Evolutionary conservation across 2,888 invertebrate genomes (phyloP).

Genomic region (Anoncus sp.): DNA sequence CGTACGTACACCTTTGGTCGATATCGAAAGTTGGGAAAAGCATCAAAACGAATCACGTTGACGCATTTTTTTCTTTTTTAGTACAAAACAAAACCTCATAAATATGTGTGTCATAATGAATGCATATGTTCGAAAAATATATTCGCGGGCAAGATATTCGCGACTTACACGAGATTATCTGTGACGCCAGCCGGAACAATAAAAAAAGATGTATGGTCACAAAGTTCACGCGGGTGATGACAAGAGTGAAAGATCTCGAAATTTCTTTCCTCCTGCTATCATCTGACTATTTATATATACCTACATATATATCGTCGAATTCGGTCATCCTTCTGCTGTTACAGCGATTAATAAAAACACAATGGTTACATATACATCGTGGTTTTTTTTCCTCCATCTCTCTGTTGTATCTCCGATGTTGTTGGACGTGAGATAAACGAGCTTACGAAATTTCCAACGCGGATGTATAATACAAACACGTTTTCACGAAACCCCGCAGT

Average conservation of each 20-base stretch:
- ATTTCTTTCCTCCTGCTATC: conserved; percentile 17
- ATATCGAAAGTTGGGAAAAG: no score
- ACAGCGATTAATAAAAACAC: conserved; percentile 10
- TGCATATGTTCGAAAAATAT: no score
- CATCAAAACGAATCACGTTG: no score
- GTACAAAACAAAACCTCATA: no score
- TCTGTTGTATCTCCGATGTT: conserved; percentile 1
- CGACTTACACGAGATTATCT: background rate
- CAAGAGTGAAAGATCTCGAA: conserved; percentile 1
- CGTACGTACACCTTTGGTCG: no score
- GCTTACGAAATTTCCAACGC: conserved; percentile 43
- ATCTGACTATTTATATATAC: background rate
- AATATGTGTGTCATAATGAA: no score
- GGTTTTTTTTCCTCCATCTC: background rate
- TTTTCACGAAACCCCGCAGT: conserved; percentile 3
- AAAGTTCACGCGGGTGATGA: no score
- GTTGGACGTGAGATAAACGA: background rate
- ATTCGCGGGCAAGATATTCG: conserved; percentile 5
- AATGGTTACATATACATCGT: background rate
- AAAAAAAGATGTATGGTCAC: background rate
- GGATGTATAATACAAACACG: background rate
- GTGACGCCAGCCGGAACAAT: conserved; percentile 1
- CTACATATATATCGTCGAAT: conserved; percentile 2
- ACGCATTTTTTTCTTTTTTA: no score
- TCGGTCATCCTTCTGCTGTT: background rate